These are phyloP conservation scores for Heteromurus nitidus DNA, from an alignment of 2,888 invertebrate species.

Conservation along the genomic window DNA sequence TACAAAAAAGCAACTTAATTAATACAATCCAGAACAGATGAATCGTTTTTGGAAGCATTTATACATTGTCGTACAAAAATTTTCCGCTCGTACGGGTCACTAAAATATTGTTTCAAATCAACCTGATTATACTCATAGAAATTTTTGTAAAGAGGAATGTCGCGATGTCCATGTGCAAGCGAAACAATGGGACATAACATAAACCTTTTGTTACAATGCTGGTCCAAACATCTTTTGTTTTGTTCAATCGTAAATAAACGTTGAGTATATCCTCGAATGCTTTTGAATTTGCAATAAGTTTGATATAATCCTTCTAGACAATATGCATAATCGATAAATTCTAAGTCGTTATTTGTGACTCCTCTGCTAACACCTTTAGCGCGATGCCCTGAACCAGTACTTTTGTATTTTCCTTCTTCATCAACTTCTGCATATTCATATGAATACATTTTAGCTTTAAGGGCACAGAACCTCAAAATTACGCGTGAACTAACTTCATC, in stretches of 20 bases:
- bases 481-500: constrained; percentile 29
- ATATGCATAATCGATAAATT: constrained; percentile 7
- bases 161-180: not conserved
- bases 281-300: constrained; percentile 1
- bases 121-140: not conserved
- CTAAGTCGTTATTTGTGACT: constrained; percentile 12
- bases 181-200: not conserved
- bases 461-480: not conserved
- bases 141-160: constrained; percentile 7
- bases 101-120: not conserved
- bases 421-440: not conserved
- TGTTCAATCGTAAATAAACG: constrained; percentile 3
- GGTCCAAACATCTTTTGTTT: constrained; percentile 22
- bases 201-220: not conserved
- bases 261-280: constrained; percentile 28
- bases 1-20: not conserved
- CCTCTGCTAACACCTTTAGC: constrained; percentile 47
- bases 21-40: not conserved
- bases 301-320: not conserved
- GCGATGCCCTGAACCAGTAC: constrained; percentile 1
- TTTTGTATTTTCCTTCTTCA: not conserved
- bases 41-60: not conserved
- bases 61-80: not conserved
- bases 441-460: constrained; percentile 28
- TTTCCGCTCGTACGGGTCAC: not conserved